Percentiles rank a stretch among this genome's conserved stretches.
Conservation (phyloP, 2,797 vertebrate species). For the Diplodus puntazzo region DNA sequence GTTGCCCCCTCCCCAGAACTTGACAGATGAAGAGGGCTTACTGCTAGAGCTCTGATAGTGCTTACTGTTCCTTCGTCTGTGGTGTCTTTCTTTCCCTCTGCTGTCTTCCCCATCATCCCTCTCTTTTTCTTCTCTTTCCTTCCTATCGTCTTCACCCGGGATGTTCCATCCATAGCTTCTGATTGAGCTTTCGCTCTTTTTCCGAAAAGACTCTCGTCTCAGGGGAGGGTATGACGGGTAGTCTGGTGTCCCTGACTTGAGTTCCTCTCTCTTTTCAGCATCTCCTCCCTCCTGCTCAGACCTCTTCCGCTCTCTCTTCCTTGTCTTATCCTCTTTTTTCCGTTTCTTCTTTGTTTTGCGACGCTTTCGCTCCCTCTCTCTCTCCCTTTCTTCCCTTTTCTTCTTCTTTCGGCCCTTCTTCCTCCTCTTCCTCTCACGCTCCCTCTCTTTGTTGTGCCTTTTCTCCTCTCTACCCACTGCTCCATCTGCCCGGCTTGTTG, state of each 20-base stretch:
- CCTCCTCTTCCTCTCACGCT: slow-evolving; percentile 77
- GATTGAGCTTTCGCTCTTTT: slow-evolving; percentile 85
- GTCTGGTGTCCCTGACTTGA: slow-evolving; percentile 81
- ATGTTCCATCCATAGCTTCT: slow-evolving; percentile 85
- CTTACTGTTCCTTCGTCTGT: slow-evolving; percentile 81
- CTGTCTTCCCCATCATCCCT: slow-evolving; percentile 77
- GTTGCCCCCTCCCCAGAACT: slow-evolving; percentile 85
- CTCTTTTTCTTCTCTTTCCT: slow-evolving; percentile 80
- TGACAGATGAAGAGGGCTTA: slow-evolving; percentile 84
- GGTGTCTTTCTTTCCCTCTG: slow-evolving; percentile 78
- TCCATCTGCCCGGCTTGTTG: slow-evolving; percentile 55
- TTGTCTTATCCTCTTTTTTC: slow-evolving; percentile 82
- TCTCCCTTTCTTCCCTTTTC: slow-evolving; percentile 84
- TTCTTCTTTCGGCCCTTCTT: slow-evolving; percentile 85
- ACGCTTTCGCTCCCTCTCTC: slow-evolving; percentile 84
- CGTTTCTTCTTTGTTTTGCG: slow-evolving; percentile 86
- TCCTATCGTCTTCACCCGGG: slow-evolving; percentile 77
- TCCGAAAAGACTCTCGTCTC: slow-evolving; percentile 82
- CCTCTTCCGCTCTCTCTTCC: slow-evolving; percentile 72
- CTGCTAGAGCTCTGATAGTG: slow-evolving; percentile 74
- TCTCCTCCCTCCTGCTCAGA: slow-evolving; percentile 82
- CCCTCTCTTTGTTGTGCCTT: slow-evolving; percentile 79
- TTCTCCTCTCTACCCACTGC: slow-evolving; percentile 69
- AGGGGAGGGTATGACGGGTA: slow-evolving; percentile 78
- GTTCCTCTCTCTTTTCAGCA: slow-evolving; percentile 80